Evolutionary conservation across 2,888 invertebrate genomes (phyloP).

Genomic region (Adela reaumurella): DNA sequence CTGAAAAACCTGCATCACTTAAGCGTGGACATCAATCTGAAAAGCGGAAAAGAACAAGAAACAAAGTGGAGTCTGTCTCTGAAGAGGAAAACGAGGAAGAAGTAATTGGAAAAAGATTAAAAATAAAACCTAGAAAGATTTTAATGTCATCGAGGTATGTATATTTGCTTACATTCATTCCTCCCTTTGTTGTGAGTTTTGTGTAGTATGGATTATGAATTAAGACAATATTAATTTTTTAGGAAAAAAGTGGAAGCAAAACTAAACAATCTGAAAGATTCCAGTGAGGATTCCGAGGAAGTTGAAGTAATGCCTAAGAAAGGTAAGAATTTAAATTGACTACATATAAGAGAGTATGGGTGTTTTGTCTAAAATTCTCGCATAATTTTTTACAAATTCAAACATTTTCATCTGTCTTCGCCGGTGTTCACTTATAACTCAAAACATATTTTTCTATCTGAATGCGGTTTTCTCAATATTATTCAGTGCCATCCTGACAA

Average conservation of each 20-base stretch:
- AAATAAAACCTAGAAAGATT: slow-evolving; percentile 48
- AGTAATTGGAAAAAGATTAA: slow-evolving; percentile 37
- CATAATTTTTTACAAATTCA: no score
- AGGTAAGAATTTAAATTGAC: background rate
- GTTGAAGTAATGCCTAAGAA: slow-evolving; percentile 26
- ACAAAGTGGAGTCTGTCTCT: slow-evolving; percentile 45
- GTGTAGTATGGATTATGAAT: no score
- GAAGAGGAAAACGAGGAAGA: slow-evolving; percentile 44
- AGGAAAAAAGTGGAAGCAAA: slow-evolving; percentile 57
- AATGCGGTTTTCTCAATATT: no score
- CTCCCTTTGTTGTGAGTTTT: no score
- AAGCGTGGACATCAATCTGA: slow-evolving; percentile 29
- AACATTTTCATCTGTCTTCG: no score
- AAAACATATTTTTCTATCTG: no score
- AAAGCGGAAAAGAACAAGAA: slow-evolving; percentile 38
- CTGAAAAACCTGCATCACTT: slow-evolving; percentile 30
- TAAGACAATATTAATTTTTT: no score
- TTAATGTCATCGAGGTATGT: slow-evolving; percentile 36
- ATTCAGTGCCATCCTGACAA: no score
- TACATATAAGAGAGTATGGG: background rate
- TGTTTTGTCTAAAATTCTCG: no score
- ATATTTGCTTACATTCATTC: no score
- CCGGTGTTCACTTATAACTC: no score
- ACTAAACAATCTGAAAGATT: slow-evolving; percentile 39
- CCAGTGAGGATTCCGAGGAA: slow-evolving; percentile 51